Evolutionary conservation across 2,113 vertebrate species (phyloP), one percentile per base, ranked within the genome.

Genomic region (Recurvirostra avosetta): DNA sequence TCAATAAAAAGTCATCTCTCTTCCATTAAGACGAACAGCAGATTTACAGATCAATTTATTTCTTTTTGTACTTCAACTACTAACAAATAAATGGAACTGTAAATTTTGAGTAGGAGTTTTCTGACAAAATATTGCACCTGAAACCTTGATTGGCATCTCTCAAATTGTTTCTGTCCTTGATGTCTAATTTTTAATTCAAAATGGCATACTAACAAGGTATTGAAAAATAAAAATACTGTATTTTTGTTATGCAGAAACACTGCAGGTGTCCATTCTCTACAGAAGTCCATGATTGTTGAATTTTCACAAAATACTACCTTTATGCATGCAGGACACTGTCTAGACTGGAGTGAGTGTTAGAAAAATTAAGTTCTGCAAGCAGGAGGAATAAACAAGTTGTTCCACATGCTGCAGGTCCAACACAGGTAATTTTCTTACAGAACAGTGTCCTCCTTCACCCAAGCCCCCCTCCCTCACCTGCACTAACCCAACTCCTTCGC

Each of bases 21-120:
- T 81, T 80, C 94, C 92, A 92, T 92, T 90, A 88, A 87, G 92
- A 85, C 15, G 38, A 36, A 66, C 73, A 92, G n/a, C 4, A 62
- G 90, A 95, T 86, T 93, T 96, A 95, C n/a, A 82, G 79, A 88
- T 75, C 72, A 67, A 93, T 96, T 72, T 90, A 53, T 89, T 90
- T 72, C 61, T 71, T 93, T 76, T 79, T 62, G 65, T 80, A 94
- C 47, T 62, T 79, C 36, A 4, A 58, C 62, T 72, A 36, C 70
- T 63, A 86, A 68, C 73, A 90, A 93, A 91, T 94, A 97, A 89
- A 91, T 83, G 72, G 58, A 88, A 91, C 11, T 67, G 71, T 66
- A 92, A 94, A 89, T 95, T 87, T 70, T 77, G 68, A 87, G 56
- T 32, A 77, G 79, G 76, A 84, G 55, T 80, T 91, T 81, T 89